A percentile compares a stretch with the other conserved stretches of the same genome.
These are phyloP conservation scores for Drosophila differens DNA, from an alignment of 2,888 invertebrate species.

Conservation along the genomic window DNA sequence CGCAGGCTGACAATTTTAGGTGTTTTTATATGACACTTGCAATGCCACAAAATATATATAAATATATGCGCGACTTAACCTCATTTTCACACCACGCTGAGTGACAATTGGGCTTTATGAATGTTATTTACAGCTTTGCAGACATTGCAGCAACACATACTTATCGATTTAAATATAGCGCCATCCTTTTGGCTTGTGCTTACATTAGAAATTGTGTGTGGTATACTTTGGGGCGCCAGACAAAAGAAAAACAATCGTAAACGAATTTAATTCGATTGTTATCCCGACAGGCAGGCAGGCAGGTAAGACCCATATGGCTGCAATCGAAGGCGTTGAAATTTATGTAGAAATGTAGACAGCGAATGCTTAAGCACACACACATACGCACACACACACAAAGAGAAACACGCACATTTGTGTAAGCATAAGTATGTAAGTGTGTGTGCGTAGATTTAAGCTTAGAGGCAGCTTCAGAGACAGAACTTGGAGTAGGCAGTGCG, in stretches of 20 bases:
- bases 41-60: constrained; percentile 11
- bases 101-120: constrained; percentile 9
- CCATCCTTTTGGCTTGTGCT: neutral
- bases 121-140: constrained; percentile 7
- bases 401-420: constrained; percentile 10
- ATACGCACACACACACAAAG: constrained; percentile 1
- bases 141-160: neutral
- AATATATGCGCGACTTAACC: constrained; percentile 37
- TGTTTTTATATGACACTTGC: constrained; percentile 21
- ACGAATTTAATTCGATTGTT: constrained; percentile 24
- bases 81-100: constrained; percentile 28
- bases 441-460: constrained; percentile 19
- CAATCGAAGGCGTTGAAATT: constrained; percentile 55
- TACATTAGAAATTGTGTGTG: constrained; percentile 2
- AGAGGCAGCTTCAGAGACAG: constrained; percentile 19
- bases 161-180: constrained; percentile 13
- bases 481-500: constrained; percentile 14
- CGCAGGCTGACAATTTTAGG: constrained; percentile 3
- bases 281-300: constrained; percentile 34
- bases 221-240: constrained; percentile 47
- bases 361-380: constrained; percentile 18
- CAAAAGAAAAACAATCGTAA: constrained; percentile 1
- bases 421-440: constrained; percentile 4
- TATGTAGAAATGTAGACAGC: constrained; percentile 29
- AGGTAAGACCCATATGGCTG: constrained; percentile 41